Evolutionary conservation across 2,888 invertebrate genomes (phyloP), one percentile per base, ranked within the genome.

Genomic region (Amiota communis): DNA sequence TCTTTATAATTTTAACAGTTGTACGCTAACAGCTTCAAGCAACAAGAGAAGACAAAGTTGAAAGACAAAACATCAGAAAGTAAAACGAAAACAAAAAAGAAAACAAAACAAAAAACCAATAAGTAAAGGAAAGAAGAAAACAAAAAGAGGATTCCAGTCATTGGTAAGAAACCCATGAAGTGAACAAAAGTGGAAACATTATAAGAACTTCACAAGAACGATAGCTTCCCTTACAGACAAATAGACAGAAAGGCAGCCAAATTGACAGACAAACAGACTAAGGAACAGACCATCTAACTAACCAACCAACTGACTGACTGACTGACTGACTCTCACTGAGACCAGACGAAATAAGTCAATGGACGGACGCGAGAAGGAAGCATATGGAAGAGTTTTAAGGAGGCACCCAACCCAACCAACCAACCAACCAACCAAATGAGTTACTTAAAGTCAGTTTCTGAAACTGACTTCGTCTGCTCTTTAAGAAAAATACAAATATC

Each of bases 21-120:
- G 67, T 68, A 68, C 67, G 67, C 36, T 68, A 68, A 68, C 67
- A 68, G 67, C 67, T 68, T 51, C 67, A 48, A 68, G 67, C 67
- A 51, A n/a, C 67, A 51, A n/a, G 12, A 59, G 20, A 12, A 11
- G 17, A n/a, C 10, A 20, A 59, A 59, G 20, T 53, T 20, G 59
- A 36, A 36, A 36, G 36, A 36, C 36, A 36, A 36, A 36, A 36
- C 36, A 36, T 36, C 36, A 36, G 36, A 2, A 36, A 9, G 17
- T 59, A 11, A 15, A 59, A 51, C 12, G 53, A 53, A 53, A 23
- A 8, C 20, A 51, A 20, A 53, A 23, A 23, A 11, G 17, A 20
- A 53, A 53, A 68, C 9, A 51, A 49, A 67, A 49, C 8, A 23
- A 4, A 20, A 68, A 68, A 68, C 1, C 67, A 53, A 20, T 23